Evolutionary conservation across 2,113 vertebrate species (phyloP).

Genomic region (Synodontis membranacea): DNA sequence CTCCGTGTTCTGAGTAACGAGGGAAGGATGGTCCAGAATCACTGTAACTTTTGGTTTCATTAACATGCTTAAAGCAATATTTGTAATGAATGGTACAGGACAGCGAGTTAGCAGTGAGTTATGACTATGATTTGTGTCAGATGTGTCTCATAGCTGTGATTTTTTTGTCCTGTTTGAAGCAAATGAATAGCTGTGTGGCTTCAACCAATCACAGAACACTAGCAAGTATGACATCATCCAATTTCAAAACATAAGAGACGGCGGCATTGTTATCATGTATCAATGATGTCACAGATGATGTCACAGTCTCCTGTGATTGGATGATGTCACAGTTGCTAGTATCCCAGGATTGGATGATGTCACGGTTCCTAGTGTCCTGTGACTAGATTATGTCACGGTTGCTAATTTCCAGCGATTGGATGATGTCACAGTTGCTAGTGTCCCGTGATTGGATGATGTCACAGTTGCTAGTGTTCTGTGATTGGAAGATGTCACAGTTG

Average conservation of each 20-base stretch:
- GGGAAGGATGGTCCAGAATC: neutral
- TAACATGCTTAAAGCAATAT: neutral
- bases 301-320: neutral
- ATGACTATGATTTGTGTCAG: neutral
- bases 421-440: too few species aligned
- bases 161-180: neutral
- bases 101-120: too few species aligned
- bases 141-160: too few species aligned
- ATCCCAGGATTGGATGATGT: neutral
- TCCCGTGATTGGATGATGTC: too few species aligned
- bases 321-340: neutral
- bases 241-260: too few species aligned
- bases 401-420: too few species aligned
- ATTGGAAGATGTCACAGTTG: too few species aligned
- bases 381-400: too few species aligned
- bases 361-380: too few species aligned
- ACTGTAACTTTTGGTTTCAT: neutral
- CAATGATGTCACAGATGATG: neutral
- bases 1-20: constrained; percentile 5
- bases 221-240: neutral
- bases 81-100: neutral
- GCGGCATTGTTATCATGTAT: too few species aligned
- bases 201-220: neutral
- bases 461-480: too few species aligned
- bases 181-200: neutral